Evolutionary conservation across 2,113 vertebrate species (phyloP).

Genomic region (Carollia perspicillata): DNA sequence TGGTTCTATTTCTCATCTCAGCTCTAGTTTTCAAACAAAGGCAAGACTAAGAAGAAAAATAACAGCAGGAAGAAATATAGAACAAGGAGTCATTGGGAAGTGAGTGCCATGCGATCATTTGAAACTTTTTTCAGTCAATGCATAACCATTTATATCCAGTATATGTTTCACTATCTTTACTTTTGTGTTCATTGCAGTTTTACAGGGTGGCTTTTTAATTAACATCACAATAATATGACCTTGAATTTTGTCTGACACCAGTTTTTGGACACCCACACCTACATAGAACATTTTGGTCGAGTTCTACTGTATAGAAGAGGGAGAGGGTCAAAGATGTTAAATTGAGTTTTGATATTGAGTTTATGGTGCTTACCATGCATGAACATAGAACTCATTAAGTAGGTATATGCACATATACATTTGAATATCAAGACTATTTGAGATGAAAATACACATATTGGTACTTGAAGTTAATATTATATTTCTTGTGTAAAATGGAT

Average conservation of each 20-base stretch:
- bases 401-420: not conserved
- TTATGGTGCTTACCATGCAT: not conserved
- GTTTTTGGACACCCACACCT: not conserved
- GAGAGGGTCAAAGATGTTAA: not conserved
- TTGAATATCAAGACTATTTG: not conserved
- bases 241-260: not conserved
- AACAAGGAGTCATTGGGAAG: not conserved
- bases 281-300: not conserved
- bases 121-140: not conserved
- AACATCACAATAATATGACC: not conserved
- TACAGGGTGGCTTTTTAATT: not conserved
- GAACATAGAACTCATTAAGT: not conserved
- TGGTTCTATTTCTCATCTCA: not conserved
- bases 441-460: not conserved
- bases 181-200: not conserved
- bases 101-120: not conserved
- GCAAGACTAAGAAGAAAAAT: not conserved
- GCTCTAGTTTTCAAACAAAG: not conserved
- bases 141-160: not conserved
- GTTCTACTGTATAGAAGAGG: not conserved
- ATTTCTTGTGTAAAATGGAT: not conserved
- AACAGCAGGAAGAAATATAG: not conserved
- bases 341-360: not conserved
- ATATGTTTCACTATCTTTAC: not conserved
- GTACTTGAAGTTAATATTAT: not conserved